A percentile compares a stretch with the other conserved stretches of the same genome.
phyloP scores from a whole-genome alignment of 1,140 invertebrate species.

The Drosophila oshimai region DNA sequence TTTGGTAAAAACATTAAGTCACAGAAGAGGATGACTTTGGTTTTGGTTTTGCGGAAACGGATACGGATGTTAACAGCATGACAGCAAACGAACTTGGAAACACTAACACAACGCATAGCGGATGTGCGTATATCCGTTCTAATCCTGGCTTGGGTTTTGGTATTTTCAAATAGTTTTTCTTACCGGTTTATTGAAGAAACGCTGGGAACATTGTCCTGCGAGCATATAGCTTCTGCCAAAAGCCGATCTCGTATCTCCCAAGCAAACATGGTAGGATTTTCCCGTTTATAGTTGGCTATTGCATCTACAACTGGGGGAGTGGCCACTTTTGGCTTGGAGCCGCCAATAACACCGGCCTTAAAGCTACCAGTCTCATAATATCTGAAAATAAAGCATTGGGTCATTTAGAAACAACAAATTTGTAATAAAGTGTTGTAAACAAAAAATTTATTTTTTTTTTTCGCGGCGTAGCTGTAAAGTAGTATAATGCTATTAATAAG shows the following conservation, averaged over 20 bases:
- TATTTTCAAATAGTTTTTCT: constrained; percentile 75
- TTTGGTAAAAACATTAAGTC: constrained; percentile 3
- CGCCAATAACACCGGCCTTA: constrained; percentile 99
- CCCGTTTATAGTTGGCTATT: constrained; percentile 98
- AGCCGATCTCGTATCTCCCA: constrained; percentile 99
- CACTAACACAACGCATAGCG: constrained; percentile 9
- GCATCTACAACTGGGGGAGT: constrained; percentile 99
- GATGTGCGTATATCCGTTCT: constrained; percentile 37
- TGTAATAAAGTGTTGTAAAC: too few species aligned
- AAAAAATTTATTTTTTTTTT: too few species aligned
- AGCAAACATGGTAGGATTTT: constrained; percentile 99
- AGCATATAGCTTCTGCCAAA: constrained; percentile 97
- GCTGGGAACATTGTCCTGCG: constrained; percentile 99
- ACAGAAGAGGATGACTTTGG: background rate
- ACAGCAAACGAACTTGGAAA: constrained; percentile 60
- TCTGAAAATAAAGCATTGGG: constrained; percentile 84
- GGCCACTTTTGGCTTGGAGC: constrained; percentile 99
- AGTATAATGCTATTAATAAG: too few species aligned
- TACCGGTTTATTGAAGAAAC: constrained; percentile 99
- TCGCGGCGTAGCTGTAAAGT: too few species aligned
- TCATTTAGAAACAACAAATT: too few species aligned
- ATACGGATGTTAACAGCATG: constrained; percentile 60
- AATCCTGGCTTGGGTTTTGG: background rate
- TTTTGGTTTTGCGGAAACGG: constrained; percentile 31
- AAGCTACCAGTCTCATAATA: constrained; percentile 99